phyloP scores from a whole-genome alignment of 2,888 invertebrate species.

The Drosophila anomalata region DNA sequence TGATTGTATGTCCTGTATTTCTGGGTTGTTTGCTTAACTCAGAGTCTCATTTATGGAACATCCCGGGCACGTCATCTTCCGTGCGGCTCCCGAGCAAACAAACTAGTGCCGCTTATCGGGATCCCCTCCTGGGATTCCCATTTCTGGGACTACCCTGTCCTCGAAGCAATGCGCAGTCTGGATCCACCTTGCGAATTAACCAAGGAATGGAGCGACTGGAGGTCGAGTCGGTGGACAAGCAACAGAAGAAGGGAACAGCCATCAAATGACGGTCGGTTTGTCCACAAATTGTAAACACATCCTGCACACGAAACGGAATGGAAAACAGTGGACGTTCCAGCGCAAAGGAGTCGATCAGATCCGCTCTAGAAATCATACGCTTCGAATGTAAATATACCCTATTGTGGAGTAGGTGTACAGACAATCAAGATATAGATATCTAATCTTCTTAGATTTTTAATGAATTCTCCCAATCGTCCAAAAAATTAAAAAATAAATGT shows the following conservation, averaged over 20 bases:
- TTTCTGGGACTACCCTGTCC: neutral
- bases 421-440: neutral
- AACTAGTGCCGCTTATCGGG: slow-evolving; percentile 39
- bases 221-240: neutral
- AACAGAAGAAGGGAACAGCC: slow-evolving; percentile 23
- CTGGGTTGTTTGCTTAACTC: slow-evolving; percentile 32
- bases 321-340: neutral
- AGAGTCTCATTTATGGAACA: slow-evolving; percentile 39
- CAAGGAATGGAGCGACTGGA: slow-evolving; percentile 23
- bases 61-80: slow-evolving; percentile 48
- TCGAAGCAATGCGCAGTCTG: slow-evolving; percentile 35
- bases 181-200: slow-evolving; percentile 47
- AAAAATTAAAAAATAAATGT: neutral
- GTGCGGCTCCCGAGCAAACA: slow-evolving; percentile 43
- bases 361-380: slow-evolving; percentile 9
- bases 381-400: neutral
- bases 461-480: neutral
- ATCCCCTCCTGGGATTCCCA: neutral
- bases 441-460: too few species aligned
- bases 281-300: slow-evolving; percentile 81
- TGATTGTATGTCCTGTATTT: slow-evolving; percentile 30
- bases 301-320: slow-evolving; percentile 71
- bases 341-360: slow-evolving; percentile 23
- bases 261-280: slow-evolving; percentile 74
- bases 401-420: neutral